These are phyloP conservation scores for Dromococcyx pavoninus DNA, from an alignment of 2,797 vertebrate genomes.

Conservation along the genomic window DNA sequence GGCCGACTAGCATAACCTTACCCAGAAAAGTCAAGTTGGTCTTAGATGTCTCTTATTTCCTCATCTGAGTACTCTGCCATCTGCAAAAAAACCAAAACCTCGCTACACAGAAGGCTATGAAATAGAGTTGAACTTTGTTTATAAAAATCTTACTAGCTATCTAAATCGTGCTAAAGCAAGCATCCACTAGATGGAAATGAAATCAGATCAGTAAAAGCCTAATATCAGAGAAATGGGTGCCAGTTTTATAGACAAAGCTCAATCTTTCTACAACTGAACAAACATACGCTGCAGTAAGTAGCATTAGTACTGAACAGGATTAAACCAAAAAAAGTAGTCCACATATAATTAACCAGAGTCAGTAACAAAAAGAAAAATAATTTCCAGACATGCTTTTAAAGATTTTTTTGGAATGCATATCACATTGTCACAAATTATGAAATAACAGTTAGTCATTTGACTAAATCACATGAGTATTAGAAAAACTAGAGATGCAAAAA, in stretches of 20 bases:
- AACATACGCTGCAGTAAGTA: background rate
- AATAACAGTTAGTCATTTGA: background rate
- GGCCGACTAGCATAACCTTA: background rate
- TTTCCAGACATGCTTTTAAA: background rate
- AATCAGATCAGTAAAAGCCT: background rate
- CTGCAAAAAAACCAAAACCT: background rate
- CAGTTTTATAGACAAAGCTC: background rate
- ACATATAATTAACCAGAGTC: background rate
- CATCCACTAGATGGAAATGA: background rate
- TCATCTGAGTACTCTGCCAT: background rate
- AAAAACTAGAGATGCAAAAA: background rate
- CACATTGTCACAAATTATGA: background rate
- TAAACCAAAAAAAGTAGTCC: background rate
- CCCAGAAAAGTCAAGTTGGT: background rate
- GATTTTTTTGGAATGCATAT: background rate
- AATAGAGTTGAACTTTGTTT: background rate
- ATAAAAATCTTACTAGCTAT: background rate
- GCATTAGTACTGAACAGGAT: background rate
- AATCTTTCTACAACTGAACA: background rate
- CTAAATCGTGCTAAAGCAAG: background rate
- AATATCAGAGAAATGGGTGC: background rate
- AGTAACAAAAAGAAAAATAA: background rate
- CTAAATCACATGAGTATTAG: background rate
- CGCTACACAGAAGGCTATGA: background rate
- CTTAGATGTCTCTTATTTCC: background rate